Evolutionary conservation across 1,140 invertebrate genomes (phyloP).

Genomic region (Drepana arcuata): DNA sequence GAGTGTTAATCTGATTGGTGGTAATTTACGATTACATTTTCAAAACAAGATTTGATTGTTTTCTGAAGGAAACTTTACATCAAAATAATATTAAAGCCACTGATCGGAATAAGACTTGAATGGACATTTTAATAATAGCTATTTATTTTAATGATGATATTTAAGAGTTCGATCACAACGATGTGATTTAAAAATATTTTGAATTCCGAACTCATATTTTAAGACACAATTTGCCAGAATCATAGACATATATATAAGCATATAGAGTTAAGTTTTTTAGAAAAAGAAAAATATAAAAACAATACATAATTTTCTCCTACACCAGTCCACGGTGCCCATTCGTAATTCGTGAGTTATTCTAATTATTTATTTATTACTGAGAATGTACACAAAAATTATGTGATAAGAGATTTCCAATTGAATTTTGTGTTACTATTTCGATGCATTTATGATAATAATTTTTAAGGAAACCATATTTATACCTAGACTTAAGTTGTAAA

Average conservation of each 20-base stretch:
- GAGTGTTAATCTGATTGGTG: too few relatives aligned
- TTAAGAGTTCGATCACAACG: too few relatives aligned
- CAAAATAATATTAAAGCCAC: too few relatives aligned
- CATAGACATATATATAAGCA: slow-evolving; percentile 29
- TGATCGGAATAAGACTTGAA: too few relatives aligned
- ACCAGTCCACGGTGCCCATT: slow-evolving; percentile 25
- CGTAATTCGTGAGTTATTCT: too few relatives aligned
- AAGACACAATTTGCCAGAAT: slow-evolving; percentile 31
- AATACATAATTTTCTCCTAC: slow-evolving; percentile 16
- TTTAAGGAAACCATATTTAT: slow-evolving; percentile 52
- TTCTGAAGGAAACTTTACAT: too few relatives aligned
- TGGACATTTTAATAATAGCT: too few relatives aligned
- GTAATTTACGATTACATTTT: too few relatives aligned
- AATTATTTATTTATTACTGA: slow-evolving; percentile 14
- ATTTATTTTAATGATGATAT: too few relatives aligned
- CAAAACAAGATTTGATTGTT: too few relatives aligned
- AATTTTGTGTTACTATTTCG: slow-evolving; percentile 42
- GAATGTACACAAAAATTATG: slow-evolving; percentile 55
- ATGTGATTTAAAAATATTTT: too few relatives aligned
- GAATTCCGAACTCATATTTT: slow-evolving; percentile 5
- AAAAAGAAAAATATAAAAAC: too few relatives aligned
- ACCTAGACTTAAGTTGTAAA: slow-evolving; percentile 53
- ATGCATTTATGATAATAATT: slow-evolving; percentile 65
- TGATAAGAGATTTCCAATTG: slow-evolving; percentile 48
- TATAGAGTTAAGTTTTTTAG: slow-evolving; percentile 23